phyloP scores from a whole-genome alignment of 2,797 vertebrate species.

The Fratercula arctica region DNA sequence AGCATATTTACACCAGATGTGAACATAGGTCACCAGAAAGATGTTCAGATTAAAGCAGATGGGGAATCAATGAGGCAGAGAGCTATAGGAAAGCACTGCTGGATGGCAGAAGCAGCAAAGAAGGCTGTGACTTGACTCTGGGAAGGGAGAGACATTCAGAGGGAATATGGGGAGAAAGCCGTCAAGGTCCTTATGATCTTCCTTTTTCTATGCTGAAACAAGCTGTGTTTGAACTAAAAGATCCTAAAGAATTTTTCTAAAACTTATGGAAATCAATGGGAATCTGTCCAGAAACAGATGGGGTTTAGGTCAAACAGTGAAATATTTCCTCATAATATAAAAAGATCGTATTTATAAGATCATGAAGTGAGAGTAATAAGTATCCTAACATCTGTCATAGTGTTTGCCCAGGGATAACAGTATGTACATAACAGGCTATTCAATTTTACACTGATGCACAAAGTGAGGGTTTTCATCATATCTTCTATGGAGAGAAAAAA shows the following conservation, averaged over 20 bases:
- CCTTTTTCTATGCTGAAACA: not conserved
- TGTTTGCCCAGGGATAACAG: not conserved
- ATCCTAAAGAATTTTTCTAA: not conserved
- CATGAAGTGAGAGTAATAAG: not conserved
- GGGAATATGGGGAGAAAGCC: not conserved
- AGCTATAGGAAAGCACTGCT: not conserved
- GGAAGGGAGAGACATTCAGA: not conserved
- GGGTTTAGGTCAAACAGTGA: not conserved
- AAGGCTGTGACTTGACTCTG: not conserved
- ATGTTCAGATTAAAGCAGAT: slow-evolving; percentile 51
- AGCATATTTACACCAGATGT: slow-evolving; percentile 59
- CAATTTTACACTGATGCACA: not conserved
- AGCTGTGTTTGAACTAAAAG: not conserved
- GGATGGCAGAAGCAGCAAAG: slow-evolving; percentile 1
- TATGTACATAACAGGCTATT: not conserved
- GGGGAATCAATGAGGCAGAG: slow-evolving; percentile 59
- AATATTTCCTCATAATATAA: not conserved
- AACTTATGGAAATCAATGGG: not conserved
- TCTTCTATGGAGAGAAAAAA: not conserved
- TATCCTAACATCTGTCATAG: not conserved
- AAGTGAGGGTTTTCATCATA: not conserved
- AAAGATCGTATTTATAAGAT: not conserved
- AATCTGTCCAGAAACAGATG: not conserved
- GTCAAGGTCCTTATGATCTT: not conserved
- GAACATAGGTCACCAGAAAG: slow-evolving; percentile 53